Base-by-base conservation (phyloP, 2,113 vertebrate genomes). In the Nematolebias whitei region DNA sequence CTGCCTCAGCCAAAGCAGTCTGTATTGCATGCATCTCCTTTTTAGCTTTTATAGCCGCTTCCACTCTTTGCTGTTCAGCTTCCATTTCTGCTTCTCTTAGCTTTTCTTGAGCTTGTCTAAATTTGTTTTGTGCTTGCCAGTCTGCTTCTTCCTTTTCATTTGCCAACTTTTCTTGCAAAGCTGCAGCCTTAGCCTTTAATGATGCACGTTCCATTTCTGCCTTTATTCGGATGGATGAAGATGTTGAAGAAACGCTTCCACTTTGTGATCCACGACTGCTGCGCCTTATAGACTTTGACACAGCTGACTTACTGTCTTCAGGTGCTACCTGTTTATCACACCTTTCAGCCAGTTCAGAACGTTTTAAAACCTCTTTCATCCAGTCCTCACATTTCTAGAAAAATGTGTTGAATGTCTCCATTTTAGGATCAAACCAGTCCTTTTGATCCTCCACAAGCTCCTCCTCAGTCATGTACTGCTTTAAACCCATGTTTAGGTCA, bases 321-420 rank as follows among this genome's bases (percentile, higher is more conserved):
- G n/a, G 26, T 29, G 4, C 48, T 43, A 35, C 3, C 8, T 41
- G 49, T 59, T 13, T 54, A 1, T 61, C 45, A 20, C 23, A 58
- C 24, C 63, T 24, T 50, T 49, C 62, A 11, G 45, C 23, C 11
- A 44, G 16, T 10, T 58, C 22, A 50, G 52, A 26, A 2, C 44
- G 41, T 35, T 55, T 66, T 56, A 69, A 16, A 2, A 76, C 68
- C 0, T 82, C 67, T 40, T 79, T 76, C 68, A 77, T 82, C 76
- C 78, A 81, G 40, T 49, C 32, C 20, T 80, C 74, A 61, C 64
- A 80, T 59, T 45, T 41, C 22, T 22, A 29, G 12, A 63, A 62
- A 0, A 44, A 64, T 4, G 44, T 24, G 1, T 53, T 6, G 39
- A 64, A n/a, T 44, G 20, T 0, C 4, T 0, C 32, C 4, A 16